phyloP scores from a whole-genome alignment of 2,113 vertebrate species.

The Passer montanus region DNA sequence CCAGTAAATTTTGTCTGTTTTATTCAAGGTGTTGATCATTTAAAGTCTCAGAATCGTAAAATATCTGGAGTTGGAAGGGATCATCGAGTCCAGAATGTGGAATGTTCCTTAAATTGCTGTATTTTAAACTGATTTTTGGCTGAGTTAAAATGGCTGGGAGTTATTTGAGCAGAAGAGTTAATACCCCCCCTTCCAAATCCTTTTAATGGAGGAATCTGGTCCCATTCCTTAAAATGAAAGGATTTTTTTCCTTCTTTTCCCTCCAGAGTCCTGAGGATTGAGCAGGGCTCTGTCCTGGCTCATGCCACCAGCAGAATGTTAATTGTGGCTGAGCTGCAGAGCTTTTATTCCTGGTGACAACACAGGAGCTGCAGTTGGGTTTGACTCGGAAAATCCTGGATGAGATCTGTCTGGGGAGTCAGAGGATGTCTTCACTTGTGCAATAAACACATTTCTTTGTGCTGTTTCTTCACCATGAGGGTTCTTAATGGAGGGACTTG shows the following conservation, averaged over 20 bases:
- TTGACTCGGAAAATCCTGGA: background rate
- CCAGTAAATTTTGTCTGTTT: background rate
- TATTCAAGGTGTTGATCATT: background rate
- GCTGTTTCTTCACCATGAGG: background rate
- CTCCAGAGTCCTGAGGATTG: background rate
- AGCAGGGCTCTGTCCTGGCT: background rate
- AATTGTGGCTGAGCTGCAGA: background rate
- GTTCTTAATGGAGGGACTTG: background rate
- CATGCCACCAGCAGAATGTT: slow-evolving; percentile 4
- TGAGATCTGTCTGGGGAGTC: background rate
- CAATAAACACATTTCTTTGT: background rate
- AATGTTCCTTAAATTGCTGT: background rate
- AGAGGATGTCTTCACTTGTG: background rate
- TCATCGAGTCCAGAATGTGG: background rate
- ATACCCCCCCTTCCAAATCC: background rate
- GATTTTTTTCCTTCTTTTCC: background rate
- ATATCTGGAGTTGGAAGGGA: background rate
- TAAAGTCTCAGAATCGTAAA: background rate
- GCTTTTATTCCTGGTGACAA: background rate
- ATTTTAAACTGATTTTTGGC: background rate
- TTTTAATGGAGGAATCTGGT: background rate
- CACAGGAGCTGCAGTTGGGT: background rate
- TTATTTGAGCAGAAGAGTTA: background rate
- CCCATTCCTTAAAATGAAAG: background rate
- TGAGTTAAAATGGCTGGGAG: background rate